phyloP scores from a whole-genome alignment of 2,113 vertebrate species.

The Neodon shergylaensis region DNA sequence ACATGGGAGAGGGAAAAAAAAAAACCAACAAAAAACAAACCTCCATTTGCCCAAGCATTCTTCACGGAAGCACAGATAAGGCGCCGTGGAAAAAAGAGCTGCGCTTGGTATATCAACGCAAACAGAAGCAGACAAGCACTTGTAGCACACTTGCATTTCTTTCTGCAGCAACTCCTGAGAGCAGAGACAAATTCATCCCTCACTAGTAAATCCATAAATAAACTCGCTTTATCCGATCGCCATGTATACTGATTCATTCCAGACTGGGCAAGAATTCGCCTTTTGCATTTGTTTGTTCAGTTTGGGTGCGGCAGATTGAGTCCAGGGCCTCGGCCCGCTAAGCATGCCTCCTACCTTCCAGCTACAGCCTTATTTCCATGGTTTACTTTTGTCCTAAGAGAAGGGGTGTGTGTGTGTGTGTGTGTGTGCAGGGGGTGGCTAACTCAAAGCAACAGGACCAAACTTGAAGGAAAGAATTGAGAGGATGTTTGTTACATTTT shows the following conservation, averaged over 20 bases:
- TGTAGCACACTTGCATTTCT: neutral
- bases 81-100: neutral
- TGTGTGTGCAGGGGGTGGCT: no score
- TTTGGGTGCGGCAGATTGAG: neutral
- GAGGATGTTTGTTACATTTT: neutral
- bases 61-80: neutral
- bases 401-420: no score
- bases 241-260: conserved; percentile 8
- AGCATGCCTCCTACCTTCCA: neutral
- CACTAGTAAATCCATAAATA: conserved; percentile 16
- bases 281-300: neutral
- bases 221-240: conserved; percentile 22
- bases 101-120: conserved; percentile 4
- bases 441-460: neutral
- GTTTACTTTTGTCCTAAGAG: neutral
- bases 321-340: neutral
- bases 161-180: neutral
- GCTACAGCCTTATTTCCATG: neutral
- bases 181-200: conserved; percentile 21
- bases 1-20: conserved; percentile 62
- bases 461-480: neutral
- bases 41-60: conserved; percentile 1
- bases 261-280: neutral
- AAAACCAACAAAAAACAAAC: neutral
- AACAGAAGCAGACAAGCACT: conserved; percentile 37